Percentiles rank a stretch among this genome's conserved stretches.
Conservation (phyloP, 2,113 vertebrate genomes). For the Probosciger aterrimus region DNA sequence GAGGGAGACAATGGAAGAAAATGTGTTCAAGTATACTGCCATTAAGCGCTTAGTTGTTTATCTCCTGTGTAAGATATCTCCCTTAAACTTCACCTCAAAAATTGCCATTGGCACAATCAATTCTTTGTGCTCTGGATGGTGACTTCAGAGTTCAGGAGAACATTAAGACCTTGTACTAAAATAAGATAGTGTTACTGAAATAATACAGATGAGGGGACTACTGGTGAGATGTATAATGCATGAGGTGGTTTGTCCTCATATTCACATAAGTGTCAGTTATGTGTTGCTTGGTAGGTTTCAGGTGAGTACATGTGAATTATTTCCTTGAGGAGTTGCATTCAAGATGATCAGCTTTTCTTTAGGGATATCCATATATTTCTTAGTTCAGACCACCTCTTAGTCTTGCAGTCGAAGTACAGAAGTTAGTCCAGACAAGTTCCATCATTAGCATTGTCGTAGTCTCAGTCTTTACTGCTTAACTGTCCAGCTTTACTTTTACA, state of each 20-base stretch:
- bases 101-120: neutral
- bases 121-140: neutral
- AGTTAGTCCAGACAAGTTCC: neutral
- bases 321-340: neutral
- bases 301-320: neutral
- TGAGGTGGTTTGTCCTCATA: neutral
- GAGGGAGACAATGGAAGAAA: neutral
- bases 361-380: neutral
- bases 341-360: neutral
- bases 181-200: neutral
- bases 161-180: neutral
- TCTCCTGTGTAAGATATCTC: neutral
- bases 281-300: neutral
- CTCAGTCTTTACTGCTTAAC: neutral
- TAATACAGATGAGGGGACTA: neutral
- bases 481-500: neutral
- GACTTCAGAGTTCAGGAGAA: neutral
- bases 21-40: neutral
- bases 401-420: neutral
- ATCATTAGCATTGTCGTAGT: neutral
- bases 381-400: neutral
- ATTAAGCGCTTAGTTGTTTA: neutral
- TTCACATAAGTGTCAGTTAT: neutral
- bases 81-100: neutral
- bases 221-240: neutral